A percentile compares a stretch with the other conserved stretches of the same genome.
These are phyloP conservation scores for Leistus spinibarbis DNA, from an alignment of 2,888 invertebrate genomes.

Conservation along the genomic window DNA sequence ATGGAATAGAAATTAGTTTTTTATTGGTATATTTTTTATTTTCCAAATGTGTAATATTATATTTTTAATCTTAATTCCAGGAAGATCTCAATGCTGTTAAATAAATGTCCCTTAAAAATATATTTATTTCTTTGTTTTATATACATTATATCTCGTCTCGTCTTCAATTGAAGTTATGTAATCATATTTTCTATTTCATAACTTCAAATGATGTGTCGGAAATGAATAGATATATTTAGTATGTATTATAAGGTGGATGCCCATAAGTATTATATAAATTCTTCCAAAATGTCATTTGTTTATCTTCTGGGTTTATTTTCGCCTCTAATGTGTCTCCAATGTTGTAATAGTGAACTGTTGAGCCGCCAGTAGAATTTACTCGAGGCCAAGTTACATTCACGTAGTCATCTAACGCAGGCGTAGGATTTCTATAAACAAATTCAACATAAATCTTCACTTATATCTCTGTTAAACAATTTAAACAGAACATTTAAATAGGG, in stretches of 20 bases:
- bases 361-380: slow-evolving; percentile 16
- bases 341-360: slow-evolving; percentile 36
- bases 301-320: slow-evolving; percentile 50
- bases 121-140: not conserved
- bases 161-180: too few relatives aligned
- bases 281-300: slow-evolving; percentile 44
- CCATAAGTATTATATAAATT: slow-evolving; percentile 39
- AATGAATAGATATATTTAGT: too few relatives aligned
- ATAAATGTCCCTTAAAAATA: not conserved
- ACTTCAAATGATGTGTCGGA: too few relatives aligned
- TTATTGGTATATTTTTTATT: not conserved
- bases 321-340: slow-evolving; percentile 35
- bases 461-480: not conserved
- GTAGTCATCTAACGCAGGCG: slow-evolving; percentile 30
- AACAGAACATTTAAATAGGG: too few relatives aligned
- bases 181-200: too few relatives aligned
- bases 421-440: slow-evolving; percentile 39
- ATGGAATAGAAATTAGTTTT: slow-evolving; percentile 16
- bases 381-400: slow-evolving; percentile 40
- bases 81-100: not conserved
- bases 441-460: not conserved
- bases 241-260: slow-evolving; percentile 32
- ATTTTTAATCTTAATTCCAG: not conserved
- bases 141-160: too few relatives aligned
- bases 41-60: too few relatives aligned